Evolutionary conservation across 2,797 vertebrate species (phyloP), one percentile per base, ranked within the genome.

Genomic region (Brachymystax lenok): DNA sequence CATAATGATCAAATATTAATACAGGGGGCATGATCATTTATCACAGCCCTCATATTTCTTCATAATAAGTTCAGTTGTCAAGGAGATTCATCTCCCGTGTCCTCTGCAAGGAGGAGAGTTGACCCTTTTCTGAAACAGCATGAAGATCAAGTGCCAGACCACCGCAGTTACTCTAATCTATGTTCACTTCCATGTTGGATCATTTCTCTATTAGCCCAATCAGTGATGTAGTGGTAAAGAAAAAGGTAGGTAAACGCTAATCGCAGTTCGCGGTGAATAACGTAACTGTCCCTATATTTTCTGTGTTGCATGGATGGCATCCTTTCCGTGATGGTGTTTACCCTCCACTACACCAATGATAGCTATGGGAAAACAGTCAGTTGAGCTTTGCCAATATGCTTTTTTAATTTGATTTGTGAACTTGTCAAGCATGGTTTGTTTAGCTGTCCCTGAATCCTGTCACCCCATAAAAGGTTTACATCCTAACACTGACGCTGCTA

Each of bases 1-100:
- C 79, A 67, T 84, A 76, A 82, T 84, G 84, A 93, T 93, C 85
- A 92, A 93, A 91, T 90, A 92, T 92, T 91, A 92, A 93, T 89
- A 84, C 40, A 46, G 40, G 10, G 40, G 40, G 40, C 40, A 13
- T 7, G 73, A 85, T 89, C 81, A 85, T 86, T 92, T 82, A 77
- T 91, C 85, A 82, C 17, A 2, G 79, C 75, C 69, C 69, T 86
- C 84, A 86, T 89, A 86, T 83, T 87, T 90, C 84, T 89, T 88
- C 71, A 86, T 88, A 88, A 86, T 84, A 83, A 85, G 69, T 79
- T 77, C 71, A 83, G 71, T 82, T 79, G 76, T 77, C 64, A 16
- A 56, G 82, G 74, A 77, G 79, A 78, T 86, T 84, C 83, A 78
- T 80, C 46, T 64, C 0, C 1, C 16, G 2, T 69, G 66, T 77